phyloP scores from a whole-genome alignment of 2,888 invertebrate genomes.

The Drosophila falleni region DNA sequence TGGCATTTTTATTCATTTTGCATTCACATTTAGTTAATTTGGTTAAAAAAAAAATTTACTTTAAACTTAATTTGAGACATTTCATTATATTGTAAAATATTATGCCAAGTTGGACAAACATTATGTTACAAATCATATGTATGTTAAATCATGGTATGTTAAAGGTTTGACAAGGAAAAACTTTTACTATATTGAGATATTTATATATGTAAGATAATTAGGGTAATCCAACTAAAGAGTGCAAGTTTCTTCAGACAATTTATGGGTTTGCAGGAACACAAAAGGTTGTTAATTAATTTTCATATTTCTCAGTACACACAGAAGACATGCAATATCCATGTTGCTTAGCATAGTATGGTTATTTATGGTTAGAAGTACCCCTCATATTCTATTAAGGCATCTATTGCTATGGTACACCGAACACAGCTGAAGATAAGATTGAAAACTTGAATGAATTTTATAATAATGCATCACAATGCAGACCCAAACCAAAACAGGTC shows the following conservation, averaged over 20 bases:
- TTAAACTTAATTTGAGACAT: no score
- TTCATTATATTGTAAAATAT: no score
- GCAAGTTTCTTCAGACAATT: conserved; percentile 2
- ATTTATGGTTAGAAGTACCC: not conserved
- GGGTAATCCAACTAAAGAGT: conserved; percentile 2
- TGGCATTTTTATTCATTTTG: no score
- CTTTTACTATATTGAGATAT: no score
- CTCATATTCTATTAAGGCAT: conserved; percentile 6
- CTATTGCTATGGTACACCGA: conserved; percentile 7
- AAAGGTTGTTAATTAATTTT: conserved; percentile 22
- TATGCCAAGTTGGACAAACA: no score
- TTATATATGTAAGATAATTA: not conserved
- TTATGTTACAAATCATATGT: no score
- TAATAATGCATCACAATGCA: conserved; percentile 47
- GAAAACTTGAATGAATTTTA: conserved; percentile 43
- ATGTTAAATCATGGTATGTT: no score
- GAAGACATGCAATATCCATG: conserved; percentile 29
- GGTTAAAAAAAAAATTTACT: no score
- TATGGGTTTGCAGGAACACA: not conserved
- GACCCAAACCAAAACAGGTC: conserved; percentile 46
- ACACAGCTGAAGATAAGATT: conserved; percentile 16
- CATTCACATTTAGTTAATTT: no score
- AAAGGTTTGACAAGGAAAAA: no score
- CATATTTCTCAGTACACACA: not conserved
- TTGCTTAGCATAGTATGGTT: not conserved